A percentile compares a stretch with the other conserved stretches of the same genome.
Conservation (phyloP, 1,140 invertebrate genomes). For the Bombus fervidus region DNA sequence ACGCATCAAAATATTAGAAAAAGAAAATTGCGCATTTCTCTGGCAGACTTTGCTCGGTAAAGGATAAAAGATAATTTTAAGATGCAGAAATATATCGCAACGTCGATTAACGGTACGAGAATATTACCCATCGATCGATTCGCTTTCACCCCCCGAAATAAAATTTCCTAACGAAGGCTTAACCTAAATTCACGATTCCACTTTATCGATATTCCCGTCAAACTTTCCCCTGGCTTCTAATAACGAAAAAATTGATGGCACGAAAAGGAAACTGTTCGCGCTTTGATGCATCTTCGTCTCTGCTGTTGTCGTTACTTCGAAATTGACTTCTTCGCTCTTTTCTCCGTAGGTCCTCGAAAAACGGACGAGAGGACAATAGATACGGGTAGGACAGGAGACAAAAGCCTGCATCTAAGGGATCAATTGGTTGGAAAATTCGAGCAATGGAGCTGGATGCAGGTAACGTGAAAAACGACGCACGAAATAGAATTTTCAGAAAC, state of each 20-base stretch:
- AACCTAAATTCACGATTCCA: background rate
- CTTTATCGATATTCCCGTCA: background rate
- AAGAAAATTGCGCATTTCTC: background rate
- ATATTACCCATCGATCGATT: background rate
- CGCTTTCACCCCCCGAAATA: background rate
- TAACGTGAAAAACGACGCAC: constrained; percentile 12
- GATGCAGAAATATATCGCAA: background rate
- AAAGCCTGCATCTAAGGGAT: background rate
- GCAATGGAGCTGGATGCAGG: background rate
- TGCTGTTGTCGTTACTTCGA: background rate
- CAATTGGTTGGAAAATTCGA: constrained; percentile 33
- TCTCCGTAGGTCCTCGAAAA: background rate
- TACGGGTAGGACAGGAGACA: background rate
- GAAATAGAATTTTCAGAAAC: constrained; percentile 19
- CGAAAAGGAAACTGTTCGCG: background rate
- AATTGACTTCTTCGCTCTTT: constrained; percentile 9
- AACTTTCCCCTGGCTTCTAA: background rate
- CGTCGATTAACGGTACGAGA: background rate
- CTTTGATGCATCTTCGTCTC: background rate
- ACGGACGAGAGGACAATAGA: background rate
- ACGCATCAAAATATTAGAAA: background rate
- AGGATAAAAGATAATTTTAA: background rate
- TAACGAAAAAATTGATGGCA: background rate
- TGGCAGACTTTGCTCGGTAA: background rate
- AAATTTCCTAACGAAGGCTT: background rate